Conservation (phyloP, 2,888 invertebrate genomes). For the Epistrophe grossulariae region DNA sequence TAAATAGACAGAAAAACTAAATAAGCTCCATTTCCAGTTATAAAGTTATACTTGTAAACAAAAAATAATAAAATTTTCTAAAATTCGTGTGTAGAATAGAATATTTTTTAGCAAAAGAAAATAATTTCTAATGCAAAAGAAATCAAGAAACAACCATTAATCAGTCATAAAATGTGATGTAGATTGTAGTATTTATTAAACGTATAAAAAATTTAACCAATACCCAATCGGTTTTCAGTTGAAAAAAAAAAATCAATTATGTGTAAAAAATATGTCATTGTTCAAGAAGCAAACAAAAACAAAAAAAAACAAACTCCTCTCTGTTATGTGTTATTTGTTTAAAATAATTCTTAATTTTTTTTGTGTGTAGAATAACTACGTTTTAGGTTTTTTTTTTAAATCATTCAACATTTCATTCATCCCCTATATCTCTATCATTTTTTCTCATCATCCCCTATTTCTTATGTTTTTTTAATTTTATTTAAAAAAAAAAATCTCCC, state of each 20-base stretch:
- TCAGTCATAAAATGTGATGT: slow-evolving; percentile 78
- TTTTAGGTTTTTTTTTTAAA: slow-evolving; percentile 33
- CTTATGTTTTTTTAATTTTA: slow-evolving; percentile 17
- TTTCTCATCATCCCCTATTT: slow-evolving; percentile 35
- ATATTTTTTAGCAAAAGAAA: slow-evolving; percentile 64
- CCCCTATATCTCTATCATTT: slow-evolving; percentile 30
- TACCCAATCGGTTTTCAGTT: slow-evolving; percentile 75
- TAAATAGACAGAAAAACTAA: slow-evolving; percentile 41
- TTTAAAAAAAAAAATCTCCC: slow-evolving; percentile 58
- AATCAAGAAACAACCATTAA: slow-evolving; percentile 73
- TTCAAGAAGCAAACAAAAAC: slow-evolving; percentile 42
- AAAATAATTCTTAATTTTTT: slow-evolving; percentile 52
- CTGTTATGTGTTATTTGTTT: slow-evolving; percentile 74
- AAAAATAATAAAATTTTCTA: slow-evolving; percentile 74
- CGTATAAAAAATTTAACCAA: slow-evolving; percentile 66
- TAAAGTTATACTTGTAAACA: slow-evolving; percentile 80
- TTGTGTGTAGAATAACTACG: slow-evolving; percentile 52
- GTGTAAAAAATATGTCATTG: slow-evolving; percentile 61
- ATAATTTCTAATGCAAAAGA: slow-evolving; percentile 40
- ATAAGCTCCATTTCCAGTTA: slow-evolving; percentile 59
- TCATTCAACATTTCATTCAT: slow-evolving; percentile 49
- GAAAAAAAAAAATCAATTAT: slow-evolving; percentile 64
- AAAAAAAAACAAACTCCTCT: slow-evolving; percentile 69
- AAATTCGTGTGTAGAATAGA: slow-evolving; percentile 70
- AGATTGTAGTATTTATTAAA: slow-evolving; percentile 78